Evolutionary conservation across 2,113 vertebrate species (phyloP), one percentile per base, ranked within the genome.

Genomic region (Poeciliopsis occidentalis): DNA sequence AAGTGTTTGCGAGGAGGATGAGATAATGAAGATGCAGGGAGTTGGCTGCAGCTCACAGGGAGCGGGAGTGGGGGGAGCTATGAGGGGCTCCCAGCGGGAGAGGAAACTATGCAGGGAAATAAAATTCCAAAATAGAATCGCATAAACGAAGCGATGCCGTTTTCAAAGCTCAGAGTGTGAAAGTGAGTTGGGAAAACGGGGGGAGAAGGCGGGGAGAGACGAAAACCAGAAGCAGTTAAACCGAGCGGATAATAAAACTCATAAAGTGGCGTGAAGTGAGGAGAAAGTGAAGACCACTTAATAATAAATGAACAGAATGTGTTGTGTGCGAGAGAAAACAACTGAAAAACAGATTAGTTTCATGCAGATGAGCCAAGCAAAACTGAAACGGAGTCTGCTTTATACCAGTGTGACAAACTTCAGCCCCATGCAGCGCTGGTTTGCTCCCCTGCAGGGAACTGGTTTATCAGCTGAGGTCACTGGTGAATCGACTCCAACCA

Each of bases 1-100:
- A 67, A 75, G 71, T 80, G 77, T 85, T 85, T 76, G 83, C 67
- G 69, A 64, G 68, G 76, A 82, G 32, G 70, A 63, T 67, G 27
- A 65, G 69, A 79, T 80, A 57, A 80, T 78, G 80, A 78, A 77
- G 79, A 61, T 34, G 63, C 32, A 31, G 73, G 34, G 71, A 80
- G 67, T 65, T 73, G 64, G 76, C 69, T 79, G 69, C 34, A 32
- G 81, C 66, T 84, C 41, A 63, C n/a, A 73, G 57, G 72, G 34
- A 47, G 47, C 0, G 4, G 19, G 17, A 19, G 51, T 3, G 22
- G 8, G 51, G 12, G 60, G 34, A 51, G 26, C 30, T 47, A 62
- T 77, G 26, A 41, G 70, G 29, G 47, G 67, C 68, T 78, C 65
- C n/a, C 65, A 67, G 78, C 64, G 31, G 76, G 74, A 76, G 15